Evolutionary conservation across 2,113 vertebrate genomes (phyloP).

Genomic region (Cavia aperea): DNA sequence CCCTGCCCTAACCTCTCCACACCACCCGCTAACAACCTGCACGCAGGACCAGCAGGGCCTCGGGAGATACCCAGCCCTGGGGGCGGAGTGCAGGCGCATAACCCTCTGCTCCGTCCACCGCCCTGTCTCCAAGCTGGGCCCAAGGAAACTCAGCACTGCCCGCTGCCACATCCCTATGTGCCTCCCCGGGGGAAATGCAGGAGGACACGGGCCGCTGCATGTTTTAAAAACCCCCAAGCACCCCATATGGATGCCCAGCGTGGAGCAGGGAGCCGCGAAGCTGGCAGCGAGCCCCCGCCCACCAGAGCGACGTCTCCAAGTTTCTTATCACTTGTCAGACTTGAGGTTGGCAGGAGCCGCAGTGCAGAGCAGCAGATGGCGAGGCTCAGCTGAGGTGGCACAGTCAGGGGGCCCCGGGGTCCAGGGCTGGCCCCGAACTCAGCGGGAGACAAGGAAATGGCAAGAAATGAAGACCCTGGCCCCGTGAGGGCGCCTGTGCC

Average conservation of each 20-base stretch:
- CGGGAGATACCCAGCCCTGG: not conserved
- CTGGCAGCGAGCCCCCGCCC: conserved; percentile 40
- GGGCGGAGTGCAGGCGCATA: accelerated
- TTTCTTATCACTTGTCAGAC: conserved; percentile 48
- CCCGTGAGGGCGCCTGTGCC: accelerated
- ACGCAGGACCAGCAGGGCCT: accelerated
- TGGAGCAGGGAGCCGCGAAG: not conserved
- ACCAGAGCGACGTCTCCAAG: conserved; percentile 56
- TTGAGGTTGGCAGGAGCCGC: conserved; percentile 46
- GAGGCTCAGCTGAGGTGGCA: not conserved
- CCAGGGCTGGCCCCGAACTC: accelerated
- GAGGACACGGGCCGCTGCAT: not conserved
- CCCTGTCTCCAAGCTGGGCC: not conserved
- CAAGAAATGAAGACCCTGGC: not conserved
- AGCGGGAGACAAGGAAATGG: not conserved
- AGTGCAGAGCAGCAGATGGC: conserved; percentile 45
- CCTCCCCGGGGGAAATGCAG: not conserved
- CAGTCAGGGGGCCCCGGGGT: not conserved
- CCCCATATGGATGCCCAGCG: conserved; percentile 16
- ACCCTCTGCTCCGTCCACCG: accelerated
- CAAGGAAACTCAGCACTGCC: not conserved
- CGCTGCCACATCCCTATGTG: not conserved
- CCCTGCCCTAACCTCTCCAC: accelerated
- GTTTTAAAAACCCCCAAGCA: conserved; percentile 33
- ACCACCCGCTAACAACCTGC: not conserved